Evolutionary conservation across 2,113 vertebrate species (phyloP).

Genomic region (Indicator maculatus): DNA sequence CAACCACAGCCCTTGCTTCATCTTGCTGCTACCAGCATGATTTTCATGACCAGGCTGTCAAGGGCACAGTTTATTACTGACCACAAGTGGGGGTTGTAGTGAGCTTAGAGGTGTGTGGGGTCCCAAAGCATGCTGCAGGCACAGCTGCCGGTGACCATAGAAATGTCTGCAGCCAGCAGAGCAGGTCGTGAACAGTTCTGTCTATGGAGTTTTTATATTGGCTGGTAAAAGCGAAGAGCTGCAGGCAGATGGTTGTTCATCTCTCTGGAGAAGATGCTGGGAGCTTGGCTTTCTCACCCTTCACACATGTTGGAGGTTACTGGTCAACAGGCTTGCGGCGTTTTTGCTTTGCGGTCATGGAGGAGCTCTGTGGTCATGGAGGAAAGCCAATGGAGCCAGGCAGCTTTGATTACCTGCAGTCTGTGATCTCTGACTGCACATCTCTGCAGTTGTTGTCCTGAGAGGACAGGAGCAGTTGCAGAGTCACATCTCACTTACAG

Average conservation of each 20-base stretch:
- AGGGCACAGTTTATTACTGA: not conserved
- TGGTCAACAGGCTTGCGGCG: not conserved
- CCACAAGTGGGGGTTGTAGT: rapidly evolving
- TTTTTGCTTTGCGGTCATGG: not conserved
- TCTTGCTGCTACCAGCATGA: not conserved
- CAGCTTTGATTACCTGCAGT: not conserved
- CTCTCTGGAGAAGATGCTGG: not conserved
- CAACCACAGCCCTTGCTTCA: not conserved
- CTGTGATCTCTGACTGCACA: not conserved
- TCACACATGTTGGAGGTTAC: not conserved
- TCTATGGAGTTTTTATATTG: rapidly evolving
- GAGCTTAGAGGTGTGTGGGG: not conserved
- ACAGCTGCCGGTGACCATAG: not conserved
- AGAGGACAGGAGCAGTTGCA: not conserved
- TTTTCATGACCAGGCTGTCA: not conserved
- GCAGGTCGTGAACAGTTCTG: not conserved
- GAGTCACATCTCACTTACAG: not conserved
- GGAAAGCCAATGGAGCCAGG: not conserved
- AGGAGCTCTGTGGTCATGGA: not conserved
- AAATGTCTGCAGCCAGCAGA: not conserved
- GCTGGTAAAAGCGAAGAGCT: not conserved
- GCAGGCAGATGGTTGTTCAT: not conserved
- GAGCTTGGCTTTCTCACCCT: not conserved
- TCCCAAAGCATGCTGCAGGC: not conserved
- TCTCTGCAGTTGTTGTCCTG: not conserved